Percentiles rank a stretch among this genome's conserved stretches.
These are phyloP conservation scores for Linnaemya tessellans DNA, from an alignment of 2,888 invertebrate genomes.

Conservation along the genomic window DNA sequence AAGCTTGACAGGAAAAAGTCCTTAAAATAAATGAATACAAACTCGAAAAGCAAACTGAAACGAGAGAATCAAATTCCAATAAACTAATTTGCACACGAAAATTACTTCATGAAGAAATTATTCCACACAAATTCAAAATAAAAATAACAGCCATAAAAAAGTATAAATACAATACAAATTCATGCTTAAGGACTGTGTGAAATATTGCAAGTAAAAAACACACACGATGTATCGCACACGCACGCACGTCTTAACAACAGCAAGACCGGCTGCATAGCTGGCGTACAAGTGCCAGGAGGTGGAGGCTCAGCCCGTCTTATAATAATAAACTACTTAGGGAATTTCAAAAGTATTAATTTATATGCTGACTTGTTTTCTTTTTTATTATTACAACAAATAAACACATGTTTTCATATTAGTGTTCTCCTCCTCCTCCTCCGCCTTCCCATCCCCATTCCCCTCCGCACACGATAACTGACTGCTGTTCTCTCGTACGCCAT, in stretches of 20 bases:
- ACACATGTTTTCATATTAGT: constrained; percentile 54
- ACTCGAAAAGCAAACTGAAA: constrained; percentile 49
- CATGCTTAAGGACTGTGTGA: constrained; percentile 3
- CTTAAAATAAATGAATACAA: constrained; percentile 52
- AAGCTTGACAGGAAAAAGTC: constrained; percentile 42
- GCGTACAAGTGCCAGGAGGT: constrained; percentile 26
- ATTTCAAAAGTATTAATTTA: constrained; percentile 51
- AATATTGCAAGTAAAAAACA: constrained; percentile 5
- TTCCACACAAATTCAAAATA: constrained; percentile 44
- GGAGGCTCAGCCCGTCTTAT: constrained; percentile 26
- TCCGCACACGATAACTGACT: neutral
- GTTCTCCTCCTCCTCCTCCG: neutral
- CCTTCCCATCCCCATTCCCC: neutral
- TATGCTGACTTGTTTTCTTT: constrained; percentile 34
- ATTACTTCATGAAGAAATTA: constrained; percentile 69
- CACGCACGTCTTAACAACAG: constrained; percentile 52
- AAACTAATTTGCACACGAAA: constrained; percentile 81
- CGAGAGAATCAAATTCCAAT: constrained; percentile 79
- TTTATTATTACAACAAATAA: constrained; percentile 63
- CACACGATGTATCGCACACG: constrained; percentile 44
- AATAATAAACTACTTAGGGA: constrained; percentile 64
- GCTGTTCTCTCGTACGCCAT: constrained; percentile 50
- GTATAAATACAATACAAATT: constrained; percentile 28
- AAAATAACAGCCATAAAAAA: constrained; percentile 45
- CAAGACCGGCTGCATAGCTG: neutral